Conservation (phyloP, 2,888 invertebrate genomes). For the Eristalinus aeneus region DNA sequence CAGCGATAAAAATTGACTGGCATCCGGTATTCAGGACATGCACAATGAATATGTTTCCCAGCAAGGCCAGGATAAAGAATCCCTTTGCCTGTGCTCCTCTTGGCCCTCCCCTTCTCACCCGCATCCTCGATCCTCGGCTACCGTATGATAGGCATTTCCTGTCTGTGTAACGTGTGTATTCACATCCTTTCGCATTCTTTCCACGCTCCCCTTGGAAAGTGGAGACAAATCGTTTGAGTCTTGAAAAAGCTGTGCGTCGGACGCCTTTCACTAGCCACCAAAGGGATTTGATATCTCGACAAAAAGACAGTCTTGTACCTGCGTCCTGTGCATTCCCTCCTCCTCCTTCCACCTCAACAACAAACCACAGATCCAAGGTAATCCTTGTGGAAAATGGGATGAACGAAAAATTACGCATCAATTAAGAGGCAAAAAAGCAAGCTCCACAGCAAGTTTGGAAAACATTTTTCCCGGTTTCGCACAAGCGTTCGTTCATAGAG, state of each 20-base stretch:
- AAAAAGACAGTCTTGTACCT: conserved; percentile 11
- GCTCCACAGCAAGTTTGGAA: background rate
- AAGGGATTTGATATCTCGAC: conserved; percentile 55
- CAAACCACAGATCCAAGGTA: conserved; percentile 4
- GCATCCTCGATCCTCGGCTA: background rate
- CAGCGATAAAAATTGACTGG: conserved; percentile 65
- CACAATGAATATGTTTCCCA: conserved; percentile 66
- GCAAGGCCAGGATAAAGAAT: conserved; percentile 64
- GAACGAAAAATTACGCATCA: conserved; percentile 46
- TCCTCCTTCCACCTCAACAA: background rate
- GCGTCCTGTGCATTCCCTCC: background rate
- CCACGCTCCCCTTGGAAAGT: background rate
- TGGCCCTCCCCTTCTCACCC: background rate
- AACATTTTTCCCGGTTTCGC: background rate
- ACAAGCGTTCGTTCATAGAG: background rate
- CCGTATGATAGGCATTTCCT: conserved; percentile 52
- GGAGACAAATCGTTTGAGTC: conserved; percentile 54
- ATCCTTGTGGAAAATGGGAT: conserved; percentile 35
- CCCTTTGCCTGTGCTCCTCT: conserved; percentile 21
- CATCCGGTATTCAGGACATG: conserved; percentile 70
- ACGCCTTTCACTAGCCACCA: conserved; percentile 52
- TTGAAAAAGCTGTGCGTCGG: conserved; percentile 32
- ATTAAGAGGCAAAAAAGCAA: conserved; percentile 29
- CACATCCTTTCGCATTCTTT: background rate
- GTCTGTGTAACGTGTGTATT: conserved; percentile 49